These are phyloP conservation scores for Neogobius melanostomus DNA, from an alignment of 2,113 vertebrate genomes.

Conservation along the genomic window DNA sequence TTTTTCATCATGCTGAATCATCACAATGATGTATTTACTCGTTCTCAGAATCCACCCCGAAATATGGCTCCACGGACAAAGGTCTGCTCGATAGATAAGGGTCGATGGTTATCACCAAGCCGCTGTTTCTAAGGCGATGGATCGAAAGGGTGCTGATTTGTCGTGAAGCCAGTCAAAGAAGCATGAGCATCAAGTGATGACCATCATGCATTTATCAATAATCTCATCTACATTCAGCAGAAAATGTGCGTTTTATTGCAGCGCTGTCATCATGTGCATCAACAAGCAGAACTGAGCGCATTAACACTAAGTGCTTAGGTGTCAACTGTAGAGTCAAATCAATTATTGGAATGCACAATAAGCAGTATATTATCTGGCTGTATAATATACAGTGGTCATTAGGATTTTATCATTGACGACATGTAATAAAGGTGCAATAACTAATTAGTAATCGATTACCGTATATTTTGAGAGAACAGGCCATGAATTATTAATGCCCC, in stretches of 20 bases:
- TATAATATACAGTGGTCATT: constrained; percentile 25
- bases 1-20: constrained; percentile 72
- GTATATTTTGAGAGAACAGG: neutral
- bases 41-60: constrained; percentile 64
- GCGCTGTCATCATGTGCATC: constrained; percentile 55
- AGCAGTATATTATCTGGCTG: constrained; percentile 56
- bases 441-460: neutral
- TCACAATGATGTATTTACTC: constrained; percentile 68
- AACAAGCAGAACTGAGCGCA: constrained; percentile 50
- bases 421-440: constrained; percentile 18
- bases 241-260: constrained; percentile 55
- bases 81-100: constrained; percentile 66
- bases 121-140: constrained; percentile 38
- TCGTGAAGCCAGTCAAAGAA: constrained; percentile 46
- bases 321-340: constrained; percentile 60
- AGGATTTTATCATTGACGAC: constrained; percentile 55
- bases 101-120: constrained; percentile 67
- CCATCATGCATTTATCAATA: constrained; percentile 53
- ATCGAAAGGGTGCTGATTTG: constrained; percentile 59
- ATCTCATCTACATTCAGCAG: constrained; percentile 57
- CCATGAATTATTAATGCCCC: neutral
- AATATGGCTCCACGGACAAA: constrained; percentile 74
- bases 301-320: constrained; percentile 58
- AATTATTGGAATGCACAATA: constrained; percentile 58
- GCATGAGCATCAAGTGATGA: constrained; percentile 66